These are phyloP conservation scores for Parnassius smintheus DNA, from an alignment of 2,888 invertebrate genomes.

Conservation along the genomic window DNA sequence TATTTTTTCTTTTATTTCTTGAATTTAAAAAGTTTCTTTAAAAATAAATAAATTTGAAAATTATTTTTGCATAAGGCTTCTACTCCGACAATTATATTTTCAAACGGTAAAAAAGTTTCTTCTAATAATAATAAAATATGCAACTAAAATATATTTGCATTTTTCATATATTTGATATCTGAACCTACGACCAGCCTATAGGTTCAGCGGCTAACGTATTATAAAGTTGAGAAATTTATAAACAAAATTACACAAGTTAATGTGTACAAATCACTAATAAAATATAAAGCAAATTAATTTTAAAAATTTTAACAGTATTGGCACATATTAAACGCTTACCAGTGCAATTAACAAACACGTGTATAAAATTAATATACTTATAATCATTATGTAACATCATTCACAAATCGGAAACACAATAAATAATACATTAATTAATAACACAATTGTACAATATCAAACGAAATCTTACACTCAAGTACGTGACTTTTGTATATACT, in stretches of 20 bases:
- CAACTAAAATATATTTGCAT: not conserved
- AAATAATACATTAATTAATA: conserved; percentile 27
- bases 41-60: too few species aligned
- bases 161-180: not conserved
- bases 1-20: too few species aligned
- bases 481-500: conserved; percentile 41
- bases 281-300: not conserved
- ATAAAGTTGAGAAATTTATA: too few species aligned
- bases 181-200: not conserved
- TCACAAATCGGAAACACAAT: conserved; percentile 17
- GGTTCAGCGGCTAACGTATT: too few species aligned
- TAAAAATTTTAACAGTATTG: not conserved
- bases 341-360: conserved; percentile 19
- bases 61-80: too few species aligned
- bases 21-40: too few species aligned
- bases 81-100: too few species aligned
- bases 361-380: conserved; percentile 17
- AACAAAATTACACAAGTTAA: too few species aligned
- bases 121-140: too few species aligned
- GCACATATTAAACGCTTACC: conserved; percentile 22
- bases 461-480: conserved; percentile 34
- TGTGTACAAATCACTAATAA: not conserved
- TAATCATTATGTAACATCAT: conserved; percentile 27
- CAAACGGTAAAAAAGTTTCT: too few species aligned
- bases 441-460: conserved; percentile 24